Evolutionary conservation across 2,888 invertebrate species (phyloP).

Genomic region (Xestia xanthographa): DNA sequence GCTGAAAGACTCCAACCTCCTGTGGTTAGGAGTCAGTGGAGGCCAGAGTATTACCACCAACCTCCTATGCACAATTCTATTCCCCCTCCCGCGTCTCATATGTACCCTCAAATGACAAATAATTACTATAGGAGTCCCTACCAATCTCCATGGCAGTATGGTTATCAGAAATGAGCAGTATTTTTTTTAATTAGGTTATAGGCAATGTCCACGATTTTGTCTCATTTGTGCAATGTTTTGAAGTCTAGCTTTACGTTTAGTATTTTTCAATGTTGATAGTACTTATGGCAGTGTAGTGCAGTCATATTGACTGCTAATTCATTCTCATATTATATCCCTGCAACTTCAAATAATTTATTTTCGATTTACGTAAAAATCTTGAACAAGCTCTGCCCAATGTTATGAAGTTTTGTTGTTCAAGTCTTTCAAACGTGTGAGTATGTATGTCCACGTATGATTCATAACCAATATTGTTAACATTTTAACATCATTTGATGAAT

Average conservation of each 20-base stretch:
- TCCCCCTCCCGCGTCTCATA: constrained; percentile 52
- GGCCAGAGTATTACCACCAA: constrained; percentile 72
- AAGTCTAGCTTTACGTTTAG: constrained; percentile 24
- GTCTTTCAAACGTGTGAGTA: background rate
- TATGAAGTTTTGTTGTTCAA: background rate
- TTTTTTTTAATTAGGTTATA: constrained; percentile 57
- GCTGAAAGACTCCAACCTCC: constrained; percentile 60
- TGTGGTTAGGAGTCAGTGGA: constrained; percentile 74
- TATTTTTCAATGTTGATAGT: constrained; percentile 1
- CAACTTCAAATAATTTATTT: background rate
- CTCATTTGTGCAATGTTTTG: constrained; percentile 54
- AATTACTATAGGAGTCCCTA: constrained; percentile 83
- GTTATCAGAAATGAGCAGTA: constrained; percentile 79
- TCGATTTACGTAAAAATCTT: constrained; percentile 10
- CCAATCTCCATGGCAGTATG: constrained; percentile 82
- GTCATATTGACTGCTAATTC: constrained; percentile 38
- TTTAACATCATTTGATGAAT: background rate
- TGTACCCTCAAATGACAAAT: constrained; percentile 76
- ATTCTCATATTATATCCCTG: background rate
- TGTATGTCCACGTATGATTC: background rate
- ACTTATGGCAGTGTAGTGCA: constrained; percentile 30
- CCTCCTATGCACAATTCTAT: constrained; percentile 64
- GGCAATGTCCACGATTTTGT: constrained; percentile 46
- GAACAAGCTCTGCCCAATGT: no score
- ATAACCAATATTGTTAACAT: background rate